Evolutionary conservation across 2,797 vertebrate species (phyloP).

Genomic region (Periparus ater): DNA sequence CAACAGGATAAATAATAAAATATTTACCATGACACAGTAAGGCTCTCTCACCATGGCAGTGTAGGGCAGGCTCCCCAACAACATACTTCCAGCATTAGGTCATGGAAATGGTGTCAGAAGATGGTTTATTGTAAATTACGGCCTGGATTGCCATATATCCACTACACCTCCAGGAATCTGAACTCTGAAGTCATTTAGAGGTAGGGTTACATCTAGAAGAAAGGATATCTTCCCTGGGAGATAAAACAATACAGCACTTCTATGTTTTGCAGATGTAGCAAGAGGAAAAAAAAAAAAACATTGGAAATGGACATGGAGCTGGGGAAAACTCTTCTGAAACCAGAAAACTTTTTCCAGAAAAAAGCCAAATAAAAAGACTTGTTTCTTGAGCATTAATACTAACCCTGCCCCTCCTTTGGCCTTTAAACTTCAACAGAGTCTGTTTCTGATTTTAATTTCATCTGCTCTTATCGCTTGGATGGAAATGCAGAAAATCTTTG

Average conservation of each 20-base stretch:
- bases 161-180: constrained; percentile 70
- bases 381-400: background rate
- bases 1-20: constrained; percentile 54
- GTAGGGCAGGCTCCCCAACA: constrained; percentile 1
- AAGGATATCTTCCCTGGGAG: constrained; percentile 66
- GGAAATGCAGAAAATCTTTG: background rate
- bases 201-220: constrained; percentile 62
- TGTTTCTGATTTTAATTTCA: constrained; percentile 43
- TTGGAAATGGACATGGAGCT: constrained; percentile 22
- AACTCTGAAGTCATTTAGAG: constrained; percentile 61
- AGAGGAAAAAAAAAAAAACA: background rate
- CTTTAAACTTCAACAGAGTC: background rate
- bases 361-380: constrained; percentile 21
- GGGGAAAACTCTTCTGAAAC: background rate
- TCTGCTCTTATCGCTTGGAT: background rate
- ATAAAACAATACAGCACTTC: constrained; percentile 64
- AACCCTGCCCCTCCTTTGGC: background rate
- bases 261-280: constrained; percentile 67
- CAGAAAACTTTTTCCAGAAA: constrained; percentile 38
- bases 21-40: constrained; percentile 47
- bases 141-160: constrained; percentile 58
- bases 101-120: constrained; percentile 48
- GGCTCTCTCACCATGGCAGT: constrained; percentile 20
- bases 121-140: constrained; percentile 62
- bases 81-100: constrained; percentile 46